Percentiles rank a stretch among this genome's conserved stretches.
These are phyloP conservation scores for Philopotamus ludificatus DNA, from an alignment of 1,140 invertebrate species.

Conservation along the genomic window DNA sequence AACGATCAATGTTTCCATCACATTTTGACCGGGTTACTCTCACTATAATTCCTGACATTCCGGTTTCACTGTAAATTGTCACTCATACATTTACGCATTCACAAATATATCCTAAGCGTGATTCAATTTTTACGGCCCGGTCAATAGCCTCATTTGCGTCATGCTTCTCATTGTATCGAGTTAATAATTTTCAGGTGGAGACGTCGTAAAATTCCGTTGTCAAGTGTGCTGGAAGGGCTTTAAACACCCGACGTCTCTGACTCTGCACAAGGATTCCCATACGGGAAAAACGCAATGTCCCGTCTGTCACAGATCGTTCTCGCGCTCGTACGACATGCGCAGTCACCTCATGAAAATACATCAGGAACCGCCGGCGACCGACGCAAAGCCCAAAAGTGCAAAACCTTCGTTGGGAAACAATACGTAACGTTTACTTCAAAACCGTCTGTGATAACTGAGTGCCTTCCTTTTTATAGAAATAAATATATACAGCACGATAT, in stretches of 20 bases:
- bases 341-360: slow-evolving; percentile 62
- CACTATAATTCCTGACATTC: too few relatives aligned
- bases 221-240: slow-evolving; percentile 72
- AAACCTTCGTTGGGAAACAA: slow-evolving; percentile 34
- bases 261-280: slow-evolving; percentile 73
- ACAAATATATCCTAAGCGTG: too few relatives aligned
- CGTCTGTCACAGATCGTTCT: slow-evolving; percentile 62
- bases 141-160: too few relatives aligned
- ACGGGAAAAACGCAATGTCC: slow-evolving; percentile 70
- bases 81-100: too few relatives aligned
- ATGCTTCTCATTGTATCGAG: slow-evolving; percentile 23
- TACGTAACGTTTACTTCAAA: slow-evolving; percentile 3
- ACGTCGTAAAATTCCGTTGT: slow-evolving; percentile 61
- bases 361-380: slow-evolving; percentile 42
- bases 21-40: too few relatives aligned
- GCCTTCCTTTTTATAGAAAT: slow-evolving; percentile 31
- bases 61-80: too few relatives aligned
- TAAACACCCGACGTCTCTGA: slow-evolving; percentile 72
- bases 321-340: slow-evolving; percentile 64
- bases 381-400: slow-evolving; percentile 17
- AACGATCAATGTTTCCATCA: too few relatives aligned
- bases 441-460: slow-evolving; percentile 27
- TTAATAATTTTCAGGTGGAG: slow-evolving; percentile 50
- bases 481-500: neutral
- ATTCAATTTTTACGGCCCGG: too few relatives aligned